Conservation (phyloP, 2,888 invertebrate genomes). For the Plemyria rubiginata region DNA sequence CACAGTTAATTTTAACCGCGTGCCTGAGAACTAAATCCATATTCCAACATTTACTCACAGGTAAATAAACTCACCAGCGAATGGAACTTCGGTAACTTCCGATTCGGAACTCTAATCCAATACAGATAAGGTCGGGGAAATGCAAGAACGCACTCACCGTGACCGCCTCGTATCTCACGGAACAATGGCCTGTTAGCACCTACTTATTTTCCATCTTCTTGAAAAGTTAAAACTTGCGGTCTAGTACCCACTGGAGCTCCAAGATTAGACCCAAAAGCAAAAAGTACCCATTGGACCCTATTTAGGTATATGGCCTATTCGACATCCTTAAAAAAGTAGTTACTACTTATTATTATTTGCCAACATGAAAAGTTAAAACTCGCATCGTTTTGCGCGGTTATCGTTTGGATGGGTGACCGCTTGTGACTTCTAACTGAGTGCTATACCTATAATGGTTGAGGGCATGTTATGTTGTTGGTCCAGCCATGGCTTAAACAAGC, state of each 20-base stretch:
- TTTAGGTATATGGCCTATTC: no score
- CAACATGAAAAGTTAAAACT: no score
- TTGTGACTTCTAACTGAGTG: neutral
- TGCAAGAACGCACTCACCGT: conserved; percentile 31
- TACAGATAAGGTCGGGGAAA: conserved; percentile 34
- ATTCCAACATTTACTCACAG: conserved; percentile 33
- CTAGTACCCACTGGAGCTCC: no score
- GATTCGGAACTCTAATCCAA: conserved; percentile 34
- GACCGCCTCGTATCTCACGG: conserved; percentile 41
- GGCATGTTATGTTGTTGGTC: no score
- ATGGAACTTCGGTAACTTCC: conserved; percentile 28
- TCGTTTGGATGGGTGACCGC: neutral
- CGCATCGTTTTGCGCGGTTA: neutral
- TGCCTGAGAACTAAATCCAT: conserved; percentile 18
- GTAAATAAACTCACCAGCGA: conserved; percentile 34
- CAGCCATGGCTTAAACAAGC: no score
- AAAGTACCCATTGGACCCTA: no score
- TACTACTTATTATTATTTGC: no score
- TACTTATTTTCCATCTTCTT: conserved; percentile 6
- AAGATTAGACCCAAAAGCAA: no score
- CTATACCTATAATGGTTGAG: no score
- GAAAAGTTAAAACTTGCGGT: conserved; percentile 7
- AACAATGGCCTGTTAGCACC: conserved; percentile 35
- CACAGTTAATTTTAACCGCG: conserved; percentile 8
- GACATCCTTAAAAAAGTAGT: no score